phyloP scores from a whole-genome alignment of 2,113 vertebrate species.

The Bostrychus sinensis region DNA sequence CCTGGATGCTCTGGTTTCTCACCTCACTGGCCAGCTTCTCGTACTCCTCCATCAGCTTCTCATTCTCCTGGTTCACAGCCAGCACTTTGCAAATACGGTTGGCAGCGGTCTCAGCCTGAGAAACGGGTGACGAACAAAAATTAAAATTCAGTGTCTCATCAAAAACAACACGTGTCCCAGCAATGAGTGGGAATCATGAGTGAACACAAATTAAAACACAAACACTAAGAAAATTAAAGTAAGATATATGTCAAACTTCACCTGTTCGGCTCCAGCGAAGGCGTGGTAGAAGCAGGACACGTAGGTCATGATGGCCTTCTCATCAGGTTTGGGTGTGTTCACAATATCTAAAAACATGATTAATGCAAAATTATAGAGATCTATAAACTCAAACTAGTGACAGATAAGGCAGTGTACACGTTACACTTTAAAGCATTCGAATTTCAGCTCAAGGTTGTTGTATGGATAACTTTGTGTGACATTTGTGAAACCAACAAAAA shows the following conservation, averaged over 20 bases:
- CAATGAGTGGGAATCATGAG: not conserved
- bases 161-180: not conserved
- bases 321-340: conserved; percentile 91
- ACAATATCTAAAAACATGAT: conserved; percentile 83
- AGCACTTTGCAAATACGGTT: conserved; percentile 79
- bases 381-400: not conserved
- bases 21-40: conserved; percentile 80
- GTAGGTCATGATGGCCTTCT: conserved; percentile 94
- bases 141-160: not conserved
- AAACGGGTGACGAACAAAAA: not conserved
- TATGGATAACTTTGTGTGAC: not conserved
- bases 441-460: not conserved
- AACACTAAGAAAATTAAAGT: no score
- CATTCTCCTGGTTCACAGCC: conserved; percentile 79
- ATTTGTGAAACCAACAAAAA: not conserved
- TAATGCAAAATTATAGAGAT: not conserved
- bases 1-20: conserved; percentile 44
- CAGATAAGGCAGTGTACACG: no score
- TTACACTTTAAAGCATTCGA: not conserved
- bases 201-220: not conserved
- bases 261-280: conserved; percentile 91
- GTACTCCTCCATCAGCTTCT: conserved; percentile 80
- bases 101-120: conserved; percentile 75
- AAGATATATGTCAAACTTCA: conserved; percentile 30
- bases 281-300: conserved; percentile 96